Percentiles rank a stretch among this genome's conserved stretches.
These are phyloP conservation scores for Ylistrum balloti DNA, from an alignment of 1,140 invertebrate genomes.

Conservation along the genomic window DNA sequence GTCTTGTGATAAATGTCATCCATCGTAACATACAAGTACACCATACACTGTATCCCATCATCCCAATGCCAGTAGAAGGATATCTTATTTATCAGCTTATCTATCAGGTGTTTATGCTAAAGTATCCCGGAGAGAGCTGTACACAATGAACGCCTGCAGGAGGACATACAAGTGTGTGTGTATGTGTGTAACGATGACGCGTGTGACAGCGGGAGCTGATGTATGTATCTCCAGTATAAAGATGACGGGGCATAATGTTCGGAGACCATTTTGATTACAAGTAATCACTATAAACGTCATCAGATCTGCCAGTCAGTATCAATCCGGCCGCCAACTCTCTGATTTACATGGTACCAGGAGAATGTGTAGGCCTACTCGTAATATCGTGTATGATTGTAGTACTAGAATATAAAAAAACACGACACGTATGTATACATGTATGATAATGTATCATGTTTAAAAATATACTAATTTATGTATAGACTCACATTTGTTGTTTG, in stretches of 20 bases:
- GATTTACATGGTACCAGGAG: neutral
- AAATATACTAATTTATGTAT: too few species aligned
- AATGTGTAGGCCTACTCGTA: neutral
- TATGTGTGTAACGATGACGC: neutral
- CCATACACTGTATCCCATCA: too few species aligned
- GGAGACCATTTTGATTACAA: conserved; percentile 8
- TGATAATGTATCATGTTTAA: too few species aligned
- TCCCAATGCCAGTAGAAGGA: too few species aligned
- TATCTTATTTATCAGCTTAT: neutral
- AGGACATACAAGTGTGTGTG: neutral
- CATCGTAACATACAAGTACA: too few species aligned
- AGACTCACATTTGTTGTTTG: too few species aligned
- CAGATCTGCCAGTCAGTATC: neutral
- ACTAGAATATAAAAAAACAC: too few species aligned
- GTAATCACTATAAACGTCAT: conserved; percentile 27
- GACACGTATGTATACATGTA: too few species aligned
- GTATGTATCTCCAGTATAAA: neutral
- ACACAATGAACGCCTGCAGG: neutral
- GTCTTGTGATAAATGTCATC: too few species aligned
- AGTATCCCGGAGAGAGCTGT: neutral
- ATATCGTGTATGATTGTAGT: too few species aligned
- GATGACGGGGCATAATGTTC: neutral
- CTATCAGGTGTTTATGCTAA: neutral
- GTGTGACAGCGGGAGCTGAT: neutral
- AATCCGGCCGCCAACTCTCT: neutral